Evolutionary conservation across 2,888 invertebrate genomes (phyloP).

Genomic region (Habrosyne pyritoides): DNA sequence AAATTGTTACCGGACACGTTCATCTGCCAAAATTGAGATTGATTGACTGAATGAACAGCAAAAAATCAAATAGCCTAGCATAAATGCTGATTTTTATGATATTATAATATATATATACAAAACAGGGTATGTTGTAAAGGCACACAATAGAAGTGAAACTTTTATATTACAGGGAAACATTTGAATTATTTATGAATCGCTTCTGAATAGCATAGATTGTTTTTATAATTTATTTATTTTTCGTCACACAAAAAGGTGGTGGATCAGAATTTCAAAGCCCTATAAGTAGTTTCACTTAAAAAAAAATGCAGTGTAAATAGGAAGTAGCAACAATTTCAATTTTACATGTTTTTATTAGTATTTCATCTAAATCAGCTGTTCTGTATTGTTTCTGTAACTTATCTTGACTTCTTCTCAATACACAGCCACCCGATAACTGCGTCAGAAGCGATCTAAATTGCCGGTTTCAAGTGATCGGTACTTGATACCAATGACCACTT

Average conservation of each 20-base stretch:
- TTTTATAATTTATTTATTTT: too few species aligned
- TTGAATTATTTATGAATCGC: too few species aligned
- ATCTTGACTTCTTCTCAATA: background rate
- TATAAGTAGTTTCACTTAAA: too few species aligned
- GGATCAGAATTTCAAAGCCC: too few species aligned
- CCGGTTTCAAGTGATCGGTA: constrained; percentile 34
- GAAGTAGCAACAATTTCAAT: too few species aligned
- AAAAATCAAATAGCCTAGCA: background rate
- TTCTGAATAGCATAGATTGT: too few species aligned
- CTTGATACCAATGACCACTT: constrained; percentile 42
- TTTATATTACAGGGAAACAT: too few species aligned
- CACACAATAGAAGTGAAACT: too few species aligned
- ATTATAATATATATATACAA: background rate
- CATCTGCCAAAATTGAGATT: constrained; percentile 29
- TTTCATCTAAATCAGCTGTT: background rate
- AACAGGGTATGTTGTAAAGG: too few species aligned
- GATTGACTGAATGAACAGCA: constrained; percentile 18
- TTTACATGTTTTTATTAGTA: too few species aligned
- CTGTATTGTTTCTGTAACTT: background rate
- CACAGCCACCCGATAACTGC: constrained; percentile 14
- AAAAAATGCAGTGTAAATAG: too few species aligned
- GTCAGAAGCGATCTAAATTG: constrained; percentile 34
- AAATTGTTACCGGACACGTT: constrained; percentile 11
- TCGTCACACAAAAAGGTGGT: too few species aligned
- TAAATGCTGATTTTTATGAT: background rate